Conservation (phyloP, 92 coral and sea anemone species). For the Siderastrea siderea region DNA sequence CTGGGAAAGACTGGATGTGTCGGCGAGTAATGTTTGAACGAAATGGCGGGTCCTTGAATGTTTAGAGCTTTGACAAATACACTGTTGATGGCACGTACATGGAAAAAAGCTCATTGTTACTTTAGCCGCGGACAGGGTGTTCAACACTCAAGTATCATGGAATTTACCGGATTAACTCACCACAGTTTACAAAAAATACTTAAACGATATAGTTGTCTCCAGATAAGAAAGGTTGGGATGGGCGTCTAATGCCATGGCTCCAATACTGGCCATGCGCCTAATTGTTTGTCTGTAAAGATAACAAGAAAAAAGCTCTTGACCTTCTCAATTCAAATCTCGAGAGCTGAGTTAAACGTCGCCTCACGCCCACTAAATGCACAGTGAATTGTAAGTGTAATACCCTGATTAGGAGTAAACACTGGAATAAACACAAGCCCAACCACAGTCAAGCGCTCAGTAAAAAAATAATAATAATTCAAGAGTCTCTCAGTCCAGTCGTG, state of each 20-base stretch:
- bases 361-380: conserved; percentile 31
- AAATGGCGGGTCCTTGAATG: not conserved
- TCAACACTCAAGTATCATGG: not conserved
- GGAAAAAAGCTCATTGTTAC: not conserved
- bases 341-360: conserved; percentile 1
- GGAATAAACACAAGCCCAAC: not conserved
- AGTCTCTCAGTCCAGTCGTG: not conserved
- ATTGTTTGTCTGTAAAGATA: not conserved
- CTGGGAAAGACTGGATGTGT: not conserved
- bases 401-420: not conserved
- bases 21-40: conserved; percentile 1
- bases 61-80: conserved; percentile 3
- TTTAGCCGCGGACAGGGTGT: not conserved
- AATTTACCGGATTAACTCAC: not conserved
- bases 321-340: not conserved
- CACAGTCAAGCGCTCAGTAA: not conserved
- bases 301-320: conserved; percentile 26
- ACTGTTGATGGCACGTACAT: not conserved
- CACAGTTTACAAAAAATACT: not conserved
- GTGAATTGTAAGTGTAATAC: not conserved
- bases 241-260: not conserved
- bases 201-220: not conserved
- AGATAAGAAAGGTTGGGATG: not conserved
- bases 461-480: not conserved
- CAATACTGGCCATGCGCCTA: not conserved